Base-by-base conservation (phyloP, 2,113 vertebrate species). In the Stegastes partitus region DNA sequence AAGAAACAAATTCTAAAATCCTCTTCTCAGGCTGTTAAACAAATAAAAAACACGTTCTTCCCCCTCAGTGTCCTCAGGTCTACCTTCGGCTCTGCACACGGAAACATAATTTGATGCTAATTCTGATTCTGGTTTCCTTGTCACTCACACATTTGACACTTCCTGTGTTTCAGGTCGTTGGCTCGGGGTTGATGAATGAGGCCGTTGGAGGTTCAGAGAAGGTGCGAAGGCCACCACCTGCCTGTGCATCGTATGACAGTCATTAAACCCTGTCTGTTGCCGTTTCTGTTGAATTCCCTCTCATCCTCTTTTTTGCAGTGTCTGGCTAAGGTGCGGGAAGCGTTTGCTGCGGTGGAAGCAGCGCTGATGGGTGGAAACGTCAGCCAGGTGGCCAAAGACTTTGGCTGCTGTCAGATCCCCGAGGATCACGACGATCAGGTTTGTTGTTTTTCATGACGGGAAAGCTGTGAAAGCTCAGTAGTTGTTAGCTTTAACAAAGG, bases 201-300 rank as follows among this genome's bases (percentile, higher is more conserved):
- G 93, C 77, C 0, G 89, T 96, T n/a, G 95, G 96, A 0, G 96
- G 96, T 47, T 97, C 96, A 18, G 42, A 68, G 18, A 91, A 95
- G 95, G 96, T 97, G 83, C 31, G 90, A 62, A 12, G 39, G 4
- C 66, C 19, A 14, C 49, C 11, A 9, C 49, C 19, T 64, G 12
- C 54, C 47, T 44, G 10, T 56, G 16, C 16, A 37, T 68, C 22
- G 28, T 3, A 25, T 31, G 1, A 11, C 16, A 23, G 16, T 0
- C 2, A 10, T 28, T 14, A 0, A 15, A 16, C 26, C 25, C 54
- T 12, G n/a, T 26, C 37, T 56, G 21, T 12, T n/a, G 14, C 22
- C 0, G 50, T 19, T 65, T n/a, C 65, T 16, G 10, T 63, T 55
- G 21, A 16, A 37, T 0, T 72, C 26, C 22, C 18, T 28, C 16